A percentile compares a stretch with the other conserved stretches of the same genome.
Conservation (phyloP, 1,140 invertebrate species). For the Mya arenaria region DNA sequence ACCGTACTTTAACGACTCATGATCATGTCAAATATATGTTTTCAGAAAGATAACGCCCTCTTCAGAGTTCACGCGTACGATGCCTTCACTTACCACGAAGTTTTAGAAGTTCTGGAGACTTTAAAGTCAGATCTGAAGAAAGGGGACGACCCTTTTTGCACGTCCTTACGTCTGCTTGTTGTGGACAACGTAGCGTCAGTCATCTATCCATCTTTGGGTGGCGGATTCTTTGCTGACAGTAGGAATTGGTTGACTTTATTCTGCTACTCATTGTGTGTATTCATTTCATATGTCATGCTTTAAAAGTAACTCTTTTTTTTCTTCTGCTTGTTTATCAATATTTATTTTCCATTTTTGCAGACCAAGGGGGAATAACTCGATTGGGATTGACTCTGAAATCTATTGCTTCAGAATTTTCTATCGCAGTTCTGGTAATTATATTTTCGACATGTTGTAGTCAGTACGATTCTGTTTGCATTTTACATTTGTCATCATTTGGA, state of each 20-base stretch:
- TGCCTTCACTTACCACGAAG: conserved; percentile 9
- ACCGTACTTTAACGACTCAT: too few species aligned
- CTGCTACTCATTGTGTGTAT: too few species aligned
- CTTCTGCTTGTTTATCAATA: too few species aligned
- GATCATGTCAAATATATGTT: too few species aligned
- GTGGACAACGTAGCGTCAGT: conserved; percentile 72
- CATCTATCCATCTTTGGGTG: conserved; percentile 70
- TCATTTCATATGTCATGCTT: too few species aligned
- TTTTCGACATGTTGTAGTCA: too few species aligned
- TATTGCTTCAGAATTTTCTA: conserved; percentile 67
- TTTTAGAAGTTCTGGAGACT: conserved; percentile 21
- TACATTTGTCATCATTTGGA: too few species aligned
- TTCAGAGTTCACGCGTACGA: conserved; percentile 17
- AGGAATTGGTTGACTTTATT: too few species aligned
- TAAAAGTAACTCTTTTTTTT: too few species aligned
- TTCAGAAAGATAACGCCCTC: not conserved
- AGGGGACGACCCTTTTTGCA: conserved; percentile 55
- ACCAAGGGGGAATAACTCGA: conserved; percentile 65
- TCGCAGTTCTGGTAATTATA: conserved; percentile 69
- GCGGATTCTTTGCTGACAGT: conserved; percentile 47
- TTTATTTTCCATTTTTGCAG: conserved; percentile 53
- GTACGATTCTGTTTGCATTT: too few species aligned
- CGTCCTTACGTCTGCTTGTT: conserved; percentile 64
- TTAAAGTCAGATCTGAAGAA: not conserved
- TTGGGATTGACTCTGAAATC: conserved; percentile 66